Base-by-base conservation (phyloP, 2,113 vertebrate genomes). In the Tylochromis polylepis region DNA sequence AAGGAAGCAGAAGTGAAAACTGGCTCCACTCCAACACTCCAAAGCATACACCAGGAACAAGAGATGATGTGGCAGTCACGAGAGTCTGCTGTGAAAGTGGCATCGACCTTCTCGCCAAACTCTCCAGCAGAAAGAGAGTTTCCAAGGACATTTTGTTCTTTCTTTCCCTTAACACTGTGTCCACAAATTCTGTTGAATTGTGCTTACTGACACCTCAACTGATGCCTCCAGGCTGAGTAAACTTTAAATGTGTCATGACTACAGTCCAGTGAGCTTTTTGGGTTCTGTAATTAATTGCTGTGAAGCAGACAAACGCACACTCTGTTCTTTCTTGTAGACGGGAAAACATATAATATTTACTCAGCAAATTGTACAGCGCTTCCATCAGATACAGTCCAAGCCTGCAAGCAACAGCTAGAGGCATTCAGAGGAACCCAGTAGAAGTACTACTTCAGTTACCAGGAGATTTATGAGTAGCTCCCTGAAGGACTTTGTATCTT, bases 381-480 rank as follows among this genome's bases (percentile, higher is more conserved):
- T 55, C 24, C 9, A 8, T 55, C 43, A 79, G 80, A 83, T 11
- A 84, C 6, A 31, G 29, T 12, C 29, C 29, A 7, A 75, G 4
- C 2, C 6, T 41, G 20, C 2, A 57, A 79, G 11, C 38, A 65
- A 78, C 16, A 57, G 5, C 8, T 10, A 49, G n/a, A 87, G 24
- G 10, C 4, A 60, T 60, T 5, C 24, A 29, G 62, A 77, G 8
- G 15, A 85, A 88, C 3, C 6, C 14, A 77, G 24, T 18, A 72
- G 60, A 34, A 65, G 3, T 49, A 41, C 1, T 3, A 38, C 11
- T 81, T 3, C 27, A 85, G 31, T 97, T 96, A 98, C 98, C 97
- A 99, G 93, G 75, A 99, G 97, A 60, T 97, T 98, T 92, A 99
- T 98, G 93, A 99, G 97, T 11, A 99, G 97, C 90, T 99, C 98